Evolutionary conservation across 1,140 invertebrate species (phyloP).

Genomic region (Drosophila quadrilineata): DNA sequence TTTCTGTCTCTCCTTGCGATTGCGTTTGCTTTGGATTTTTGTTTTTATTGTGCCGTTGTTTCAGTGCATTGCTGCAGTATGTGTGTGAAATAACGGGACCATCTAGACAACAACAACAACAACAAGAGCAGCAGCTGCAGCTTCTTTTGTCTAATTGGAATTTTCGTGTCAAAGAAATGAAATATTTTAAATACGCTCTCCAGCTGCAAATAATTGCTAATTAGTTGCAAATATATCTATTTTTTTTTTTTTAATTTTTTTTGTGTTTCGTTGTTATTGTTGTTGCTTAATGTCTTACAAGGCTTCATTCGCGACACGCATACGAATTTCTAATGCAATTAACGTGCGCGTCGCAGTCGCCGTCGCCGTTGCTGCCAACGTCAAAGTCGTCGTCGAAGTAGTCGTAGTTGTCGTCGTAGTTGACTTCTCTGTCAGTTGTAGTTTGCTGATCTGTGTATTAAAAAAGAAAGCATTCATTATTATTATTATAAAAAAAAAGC

Average conservation of each 20-base stretch:
- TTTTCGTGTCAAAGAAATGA: slow-evolving; percentile 61
- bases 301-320: slow-evolving; percentile 54
- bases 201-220: slow-evolving; percentile 68
- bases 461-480: no score
- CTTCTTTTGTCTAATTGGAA: slow-evolving; percentile 60
- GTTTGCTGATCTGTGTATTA: slow-evolving; percentile 47
- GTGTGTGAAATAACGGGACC: slow-evolving; percentile 65
- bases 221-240: slow-evolving; percentile 58
- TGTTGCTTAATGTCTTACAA: slow-evolving; percentile 39
- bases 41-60: no score
- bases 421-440: no score
- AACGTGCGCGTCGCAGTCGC: slow-evolving; percentile 36
- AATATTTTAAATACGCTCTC: slow-evolving; percentile 43
- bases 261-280: slow-evolving; percentile 26
- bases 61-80: slow-evolving; percentile 12
- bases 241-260: slow-evolving; percentile 26
- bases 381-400: neutral
- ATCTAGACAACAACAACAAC: slow-evolving; percentile 40
- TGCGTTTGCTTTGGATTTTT: no score
- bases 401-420: slow-evolving; percentile 1
- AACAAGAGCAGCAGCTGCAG: slow-evolving; percentile 56
- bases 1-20: slow-evolving; percentile 6
- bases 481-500: no score
- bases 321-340: slow-evolving; percentile 76
- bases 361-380: slow-evolving; percentile 8